phyloP scores from a whole-genome alignment of 2,888 invertebrate genomes.

The Cylindroiulus punctatus region DNA sequence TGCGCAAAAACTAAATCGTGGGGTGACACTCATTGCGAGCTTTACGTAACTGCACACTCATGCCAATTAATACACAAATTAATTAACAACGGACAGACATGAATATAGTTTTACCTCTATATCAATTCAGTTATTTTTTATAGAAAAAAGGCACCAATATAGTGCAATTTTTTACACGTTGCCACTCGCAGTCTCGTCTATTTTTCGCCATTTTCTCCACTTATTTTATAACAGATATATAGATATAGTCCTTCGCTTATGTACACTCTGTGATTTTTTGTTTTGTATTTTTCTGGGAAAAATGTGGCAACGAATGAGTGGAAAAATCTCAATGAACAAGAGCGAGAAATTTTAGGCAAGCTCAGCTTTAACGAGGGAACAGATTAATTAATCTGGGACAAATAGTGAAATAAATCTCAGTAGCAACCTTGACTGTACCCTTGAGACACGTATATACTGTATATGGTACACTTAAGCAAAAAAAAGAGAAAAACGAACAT shows the following conservation, averaged over 20 bases:
- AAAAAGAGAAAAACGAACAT: neutral
- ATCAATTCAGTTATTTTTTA: conserved; percentile 21
- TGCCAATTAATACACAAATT: conserved; percentile 37
- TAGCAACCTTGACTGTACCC: conserved; percentile 34
- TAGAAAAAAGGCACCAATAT: conserved; percentile 42
- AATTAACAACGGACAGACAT: conserved; percentile 33
- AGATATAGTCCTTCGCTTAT: conserved; percentile 13
- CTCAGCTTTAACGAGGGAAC: conserved; percentile 28
- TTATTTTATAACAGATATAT: conserved; percentile 38
- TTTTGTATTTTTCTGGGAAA: neutral
- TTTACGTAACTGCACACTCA: neutral
- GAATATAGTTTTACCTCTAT: neutral
- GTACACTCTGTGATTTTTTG: neutral
- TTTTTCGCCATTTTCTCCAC: neutral
- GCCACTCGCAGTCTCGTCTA: neutral
- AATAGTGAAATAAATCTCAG: conserved; percentile 11
- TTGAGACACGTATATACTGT: neutral
- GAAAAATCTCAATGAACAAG: conserved; percentile 4
- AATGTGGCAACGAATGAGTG: neutral
- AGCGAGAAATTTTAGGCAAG: conserved; percentile 1
- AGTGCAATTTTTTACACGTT: conserved; percentile 38
- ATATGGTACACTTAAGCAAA: neutral
- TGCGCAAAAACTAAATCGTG: neutral
- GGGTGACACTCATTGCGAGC: neutral
- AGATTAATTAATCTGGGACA: neutral